Percentiles rank a stretch among this genome's conserved stretches.
Conservation (phyloP, 2,888 invertebrate species). For the Ashinkailepas kermadecensis region DNA sequence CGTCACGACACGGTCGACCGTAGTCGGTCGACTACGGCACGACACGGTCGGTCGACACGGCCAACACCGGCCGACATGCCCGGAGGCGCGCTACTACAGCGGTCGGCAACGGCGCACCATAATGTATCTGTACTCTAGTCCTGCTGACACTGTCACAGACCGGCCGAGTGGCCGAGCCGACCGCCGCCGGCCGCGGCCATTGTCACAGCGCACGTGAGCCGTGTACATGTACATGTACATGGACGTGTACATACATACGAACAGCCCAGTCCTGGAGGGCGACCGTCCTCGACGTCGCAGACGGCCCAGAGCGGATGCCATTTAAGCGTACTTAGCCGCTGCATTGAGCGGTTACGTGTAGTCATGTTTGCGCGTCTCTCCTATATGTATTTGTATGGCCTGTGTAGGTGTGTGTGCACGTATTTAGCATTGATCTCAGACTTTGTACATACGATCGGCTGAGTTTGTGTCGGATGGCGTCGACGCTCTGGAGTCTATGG, state of each 20-base stretch:
- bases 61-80: neutral
- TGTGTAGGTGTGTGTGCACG: neutral
- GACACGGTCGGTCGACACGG: neutral
- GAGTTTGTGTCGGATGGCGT: too few relatives aligned
- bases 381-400: neutral
- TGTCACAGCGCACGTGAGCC: too few relatives aligned
- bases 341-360: neutral
- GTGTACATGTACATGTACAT: neutral
- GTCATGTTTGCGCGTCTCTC: neutral
- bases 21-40: too few relatives aligned
- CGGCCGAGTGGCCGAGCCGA: too few relatives aligned
- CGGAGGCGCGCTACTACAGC: neutral
- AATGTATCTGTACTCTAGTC: constrained; percentile 15
- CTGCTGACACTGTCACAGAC: neutral
- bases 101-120: neutral
- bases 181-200: too few relatives aligned
- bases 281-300: neutral
- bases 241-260: neutral
- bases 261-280: neutral
- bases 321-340: neutral
- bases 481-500: too few relatives aligned
- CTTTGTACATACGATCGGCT: neutral
- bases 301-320: neutral
- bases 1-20: neutral
- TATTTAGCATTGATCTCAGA: neutral